phyloP scores from a whole-genome alignment of 1,140 invertebrate genomes.

The Armadillidium nasatum region DNA sequence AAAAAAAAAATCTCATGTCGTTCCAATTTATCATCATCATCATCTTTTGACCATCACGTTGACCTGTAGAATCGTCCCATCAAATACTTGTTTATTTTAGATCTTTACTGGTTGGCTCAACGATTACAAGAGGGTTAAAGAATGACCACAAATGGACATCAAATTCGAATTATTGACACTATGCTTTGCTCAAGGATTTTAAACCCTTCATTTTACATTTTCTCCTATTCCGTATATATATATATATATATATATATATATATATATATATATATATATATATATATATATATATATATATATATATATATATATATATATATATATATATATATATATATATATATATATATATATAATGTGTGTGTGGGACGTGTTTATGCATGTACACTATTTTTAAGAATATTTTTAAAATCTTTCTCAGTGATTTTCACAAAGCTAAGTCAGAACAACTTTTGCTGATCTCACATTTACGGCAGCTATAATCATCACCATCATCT shows the following conservation, averaged over 20 bases:
- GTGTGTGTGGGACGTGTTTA: neutral
- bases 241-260: neutral
- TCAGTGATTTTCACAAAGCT: too few species aligned
- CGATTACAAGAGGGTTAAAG: neutral
- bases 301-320: neutral
- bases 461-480: too few species aligned
- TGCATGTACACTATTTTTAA: neutral
- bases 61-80: slow-evolving; percentile 5
- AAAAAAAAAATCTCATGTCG: neutral
- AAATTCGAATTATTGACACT: slow-evolving; percentile 8
- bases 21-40: neutral
- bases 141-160: slow-evolving; percentile 7
- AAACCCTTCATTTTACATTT: neutral
- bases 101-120: slow-evolving; percentile 3
- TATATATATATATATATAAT: neutral
- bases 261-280: neutral
- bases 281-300: too few species aligned
- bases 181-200: neutral
- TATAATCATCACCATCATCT: too few species aligned
- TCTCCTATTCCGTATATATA: neutral
- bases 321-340: neutral
- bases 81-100: slow-evolving; percentile 4
- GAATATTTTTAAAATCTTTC: too few species aligned
- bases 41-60: slow-evolving; percentile 11
- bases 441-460: too few species aligned